Base-by-base conservation (phyloP, 2,113 vertebrate genomes). In the Anarrhichthys ocellatus region DNA sequence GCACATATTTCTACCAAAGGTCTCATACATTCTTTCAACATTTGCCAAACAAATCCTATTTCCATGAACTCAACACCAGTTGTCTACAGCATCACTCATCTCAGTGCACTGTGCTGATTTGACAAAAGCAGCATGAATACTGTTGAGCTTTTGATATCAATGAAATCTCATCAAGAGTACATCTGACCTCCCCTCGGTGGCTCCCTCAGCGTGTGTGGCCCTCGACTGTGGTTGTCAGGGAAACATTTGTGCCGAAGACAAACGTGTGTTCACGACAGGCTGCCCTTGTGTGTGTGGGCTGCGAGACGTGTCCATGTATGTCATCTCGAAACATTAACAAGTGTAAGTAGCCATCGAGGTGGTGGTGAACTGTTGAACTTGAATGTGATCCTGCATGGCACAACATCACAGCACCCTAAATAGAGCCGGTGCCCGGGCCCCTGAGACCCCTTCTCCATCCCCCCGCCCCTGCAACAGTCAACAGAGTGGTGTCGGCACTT, bases 151-250 rank as follows among this genome's bases (percentile, higher is more conserved):
- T 90, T 90, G 86, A 89, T 89, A 88, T 86, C 90, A 90, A 89
- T 92, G 87, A 89, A 91, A 92, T 91, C 88, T 90, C 91, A 91
- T 89, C 91, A 87, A 64, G 66, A 4, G 67, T 20, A 64, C 86
- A 88, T 85, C 68, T 86, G 86, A 87, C 61, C 82, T 42, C 82
- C 80, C 87, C 72, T 62, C 32, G 15, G 85, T 9, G 78, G 67
- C 75, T 84, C 87, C 89, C 87, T 90, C 95, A 89, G 80, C 91
- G 32, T 96, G 95, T 96, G 95, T 96, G 95, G 95, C 89, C 93
- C 89, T 78, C 4, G 65, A 70, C 81, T 67, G 66, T 6, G 68
- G 67, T 86, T 84, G 83, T 92, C 94, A 78, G 82, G 91, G 89
- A 93, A 86, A 80, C 90, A 92, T 93, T 91, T 91, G 90, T 88